Evolutionary conservation across 2,888 invertebrate species (phyloP).

Genomic region (Timandra comae): DNA sequence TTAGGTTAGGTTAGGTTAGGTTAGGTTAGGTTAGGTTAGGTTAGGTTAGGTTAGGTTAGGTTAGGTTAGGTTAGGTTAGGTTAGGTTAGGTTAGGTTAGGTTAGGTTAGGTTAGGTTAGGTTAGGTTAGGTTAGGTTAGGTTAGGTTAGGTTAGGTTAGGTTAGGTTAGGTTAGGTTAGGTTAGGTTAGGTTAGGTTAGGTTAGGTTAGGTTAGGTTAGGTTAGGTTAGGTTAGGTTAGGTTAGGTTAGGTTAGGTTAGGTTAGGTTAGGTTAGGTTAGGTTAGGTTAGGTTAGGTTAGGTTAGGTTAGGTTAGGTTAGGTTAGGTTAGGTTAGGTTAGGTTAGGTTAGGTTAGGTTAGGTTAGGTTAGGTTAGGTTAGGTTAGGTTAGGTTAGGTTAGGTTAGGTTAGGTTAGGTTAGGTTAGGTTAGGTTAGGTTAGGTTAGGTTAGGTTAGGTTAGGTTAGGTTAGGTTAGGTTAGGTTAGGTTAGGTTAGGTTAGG

Average conservation of each 20-base stretch:
- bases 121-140: slow-evolving; percentile 16
- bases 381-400: slow-evolving; percentile 22
- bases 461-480: slow-evolving; percentile 24
- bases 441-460: slow-evolving; percentile 24
- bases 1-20: slow-evolving; percentile 20
- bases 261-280: slow-evolving; percentile 21
- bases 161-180: slow-evolving; percentile 17
- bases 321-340: slow-evolving; percentile 19
- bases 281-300: slow-evolving; percentile 20
- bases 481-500: slow-evolving; percentile 24
- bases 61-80: slow-evolving; percentile 14
- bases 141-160: slow-evolving; percentile 17
- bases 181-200: slow-evolving; percentile 16
- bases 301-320: slow-evolving; percentile 23
- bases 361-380: slow-evolving; percentile 19
- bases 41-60: slow-evolving; percentile 12
- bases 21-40: slow-evolving; percentile 17
- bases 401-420: slow-evolving; percentile 23
- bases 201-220: slow-evolving; percentile 18
- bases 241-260: slow-evolving; percentile 23
- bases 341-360: slow-evolving; percentile 20
- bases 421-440: slow-evolving; percentile 27
- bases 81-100: slow-evolving; percentile 14
- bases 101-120: slow-evolving; percentile 15
- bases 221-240: slow-evolving; percentile 21